Percentiles rank a stretch among this genome's conserved stretches.
Evolutionary conservation across 2,113 vertebrate species (phyloP).

Genomic region (Leiothrix lutea): DNA sequence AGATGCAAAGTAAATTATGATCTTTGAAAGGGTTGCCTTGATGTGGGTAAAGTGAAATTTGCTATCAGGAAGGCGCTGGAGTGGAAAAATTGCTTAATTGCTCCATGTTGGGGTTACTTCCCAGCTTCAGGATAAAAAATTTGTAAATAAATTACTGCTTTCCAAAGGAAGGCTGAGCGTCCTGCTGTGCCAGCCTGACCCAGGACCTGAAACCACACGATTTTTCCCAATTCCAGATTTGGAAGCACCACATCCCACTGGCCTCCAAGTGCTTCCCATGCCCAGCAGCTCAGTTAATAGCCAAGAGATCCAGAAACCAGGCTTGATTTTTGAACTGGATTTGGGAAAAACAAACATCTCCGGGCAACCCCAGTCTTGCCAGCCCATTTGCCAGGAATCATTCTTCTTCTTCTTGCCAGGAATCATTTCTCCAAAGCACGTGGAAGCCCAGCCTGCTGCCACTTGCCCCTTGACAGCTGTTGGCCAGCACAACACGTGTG

Average conservation of each 20-base stretch:
- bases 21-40: background rate
- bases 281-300: background rate
- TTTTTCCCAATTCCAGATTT: background rate
- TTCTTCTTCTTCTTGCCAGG: too few species aligned
- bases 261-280: background rate
- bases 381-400: too few species aligned
- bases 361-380: fast-evolving
- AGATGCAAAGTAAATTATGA: background rate
- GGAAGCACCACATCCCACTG: background rate
- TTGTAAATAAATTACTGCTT: background rate
- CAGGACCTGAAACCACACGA: background rate
- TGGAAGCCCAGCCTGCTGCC: background rate
- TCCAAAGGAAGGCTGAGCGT: background rate
- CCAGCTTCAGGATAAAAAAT: background rate
- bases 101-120: background rate
- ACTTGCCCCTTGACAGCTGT: background rate
- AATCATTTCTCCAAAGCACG: background rate
- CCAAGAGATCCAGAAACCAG: background rate
- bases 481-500: background rate
- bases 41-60: background rate
- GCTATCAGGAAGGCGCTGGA: background rate
- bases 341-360: background rate
- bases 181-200: background rate
- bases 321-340: background rate
- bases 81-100: background rate